These are phyloP conservation scores for Axea sp. DNA, from an alignment of 2,888 invertebrate species.

Conservation along the genomic window DNA sequence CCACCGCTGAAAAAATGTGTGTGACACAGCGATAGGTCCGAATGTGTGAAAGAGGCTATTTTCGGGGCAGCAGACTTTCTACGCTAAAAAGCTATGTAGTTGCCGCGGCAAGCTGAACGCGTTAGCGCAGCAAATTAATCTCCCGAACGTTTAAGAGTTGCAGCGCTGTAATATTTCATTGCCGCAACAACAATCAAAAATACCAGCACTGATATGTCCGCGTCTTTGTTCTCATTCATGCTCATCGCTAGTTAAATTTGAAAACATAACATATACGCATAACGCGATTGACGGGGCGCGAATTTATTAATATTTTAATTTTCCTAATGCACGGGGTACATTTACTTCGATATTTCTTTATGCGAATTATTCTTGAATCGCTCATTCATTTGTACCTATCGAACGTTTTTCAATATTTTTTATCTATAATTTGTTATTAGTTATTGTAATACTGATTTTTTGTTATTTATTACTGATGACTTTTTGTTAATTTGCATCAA, in stretches of 20 bases:
- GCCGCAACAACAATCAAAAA: slow-evolving; percentile 45
- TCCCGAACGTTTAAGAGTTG: slow-evolving; percentile 23
- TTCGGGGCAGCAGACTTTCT: slow-evolving; percentile 36
- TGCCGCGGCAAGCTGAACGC: slow-evolving; percentile 20
- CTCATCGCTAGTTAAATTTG: slow-evolving; percentile 4
- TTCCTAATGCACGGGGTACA: too few relatives aligned
- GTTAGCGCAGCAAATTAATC: slow-evolving; percentile 38
- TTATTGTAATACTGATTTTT: too few relatives aligned
- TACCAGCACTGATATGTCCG: slow-evolving; percentile 36
- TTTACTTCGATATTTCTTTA: too few relatives aligned
- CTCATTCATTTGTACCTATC: too few relatives aligned
- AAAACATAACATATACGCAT: too few relatives aligned
- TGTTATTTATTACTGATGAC: too few relatives aligned
- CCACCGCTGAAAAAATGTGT: slow-evolving; percentile 7
- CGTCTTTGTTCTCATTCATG: slow-evolving; percentile 18
- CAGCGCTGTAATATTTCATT: slow-evolving; percentile 35
- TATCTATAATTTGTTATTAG: too few relatives aligned
- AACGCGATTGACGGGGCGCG: too few relatives aligned
- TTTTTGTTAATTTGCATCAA: too few relatives aligned
- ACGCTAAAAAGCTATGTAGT: slow-evolving; percentile 43
- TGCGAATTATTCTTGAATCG: too few relatives aligned
- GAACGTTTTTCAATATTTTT: too few relatives aligned
- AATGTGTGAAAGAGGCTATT: slow-evolving; percentile 25
- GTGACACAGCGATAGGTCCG: slow-evolving; percentile 16
- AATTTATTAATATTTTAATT: too few relatives aligned